Evolutionary conservation across 2,113 vertebrate species (phyloP).

Genomic region (Neomonachus schauinslandi): DNA sequence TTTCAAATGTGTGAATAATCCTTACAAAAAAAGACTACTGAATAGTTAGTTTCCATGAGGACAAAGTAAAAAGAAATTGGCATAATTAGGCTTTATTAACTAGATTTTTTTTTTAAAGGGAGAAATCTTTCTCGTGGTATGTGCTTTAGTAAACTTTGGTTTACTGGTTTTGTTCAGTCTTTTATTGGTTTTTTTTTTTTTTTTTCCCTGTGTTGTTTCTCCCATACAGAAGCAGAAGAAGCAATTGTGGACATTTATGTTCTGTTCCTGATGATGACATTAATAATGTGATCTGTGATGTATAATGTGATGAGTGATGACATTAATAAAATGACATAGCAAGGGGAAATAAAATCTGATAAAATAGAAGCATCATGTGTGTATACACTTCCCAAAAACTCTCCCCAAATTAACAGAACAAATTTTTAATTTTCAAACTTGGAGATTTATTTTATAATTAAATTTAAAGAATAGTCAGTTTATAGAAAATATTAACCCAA

Average conservation of each 20-base stretch:
- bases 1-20: constrained; percentile 12
- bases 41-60: neutral
- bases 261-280: neutral
- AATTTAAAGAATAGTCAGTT: neutral
- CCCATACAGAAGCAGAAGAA: neutral
- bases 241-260: neutral
- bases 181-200: neutral
- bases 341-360: neutral
- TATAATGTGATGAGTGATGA: neutral
- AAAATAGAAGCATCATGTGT: neutral
- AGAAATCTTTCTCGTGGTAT: neutral
- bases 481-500: neutral
- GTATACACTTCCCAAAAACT: rapidly evolving
- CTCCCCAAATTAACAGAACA: neutral
- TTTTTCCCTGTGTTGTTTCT: neutral
- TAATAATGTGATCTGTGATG: neutral
- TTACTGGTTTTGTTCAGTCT: constrained; percentile 39
- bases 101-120: neutral
- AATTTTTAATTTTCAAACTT: neutral
- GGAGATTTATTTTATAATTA: neutral
- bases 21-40: neutral
- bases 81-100: constrained; percentile 1
- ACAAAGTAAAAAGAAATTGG: neutral
- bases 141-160: neutral
- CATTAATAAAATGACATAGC: neutral